Conservation (phyloP, 2,113 vertebrate species). For the Natator depressus region DNA sequence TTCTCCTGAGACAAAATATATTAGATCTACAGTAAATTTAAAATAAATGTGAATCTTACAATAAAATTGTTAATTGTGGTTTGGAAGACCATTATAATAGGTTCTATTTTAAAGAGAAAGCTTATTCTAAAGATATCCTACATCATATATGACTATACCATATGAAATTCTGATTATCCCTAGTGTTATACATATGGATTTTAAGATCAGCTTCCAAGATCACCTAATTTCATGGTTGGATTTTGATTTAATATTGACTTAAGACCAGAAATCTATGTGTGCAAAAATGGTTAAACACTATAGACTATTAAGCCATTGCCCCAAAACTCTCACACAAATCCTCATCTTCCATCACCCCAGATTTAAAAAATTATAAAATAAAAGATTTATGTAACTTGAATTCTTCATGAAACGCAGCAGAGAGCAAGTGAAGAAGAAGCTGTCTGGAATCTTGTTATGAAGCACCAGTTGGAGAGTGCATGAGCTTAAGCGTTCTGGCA, state of each 20-base stretch:
- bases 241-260: constrained; percentile 58
- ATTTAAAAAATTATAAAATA: constrained; percentile 6
- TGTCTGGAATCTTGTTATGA: background rate
- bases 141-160: constrained; percentile 25
- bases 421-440: background rate
- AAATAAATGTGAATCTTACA: constrained; percentile 8
- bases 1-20: background rate
- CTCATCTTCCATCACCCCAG: background rate
- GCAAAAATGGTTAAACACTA: constrained; percentile 31
- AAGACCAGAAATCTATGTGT: constrained; percentile 47
- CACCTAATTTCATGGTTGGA: constrained; percentile 60
- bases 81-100: background rate
- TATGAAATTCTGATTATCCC: constrained; percentile 63
- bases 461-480: background rate
- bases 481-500: accelerated
- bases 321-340: background rate
- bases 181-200: constrained; percentile 48
- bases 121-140: constrained; percentile 20
- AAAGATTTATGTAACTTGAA: background rate
- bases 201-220: constrained; percentile 64
- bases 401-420: background rate
- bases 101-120: background rate
- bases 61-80: constrained; percentile 37
- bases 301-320: constrained; percentile 45
- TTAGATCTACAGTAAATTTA: background rate